Evolutionary conservation across 2,888 invertebrate genomes (phyloP).

Genomic region (Meteorus colon): DNA sequence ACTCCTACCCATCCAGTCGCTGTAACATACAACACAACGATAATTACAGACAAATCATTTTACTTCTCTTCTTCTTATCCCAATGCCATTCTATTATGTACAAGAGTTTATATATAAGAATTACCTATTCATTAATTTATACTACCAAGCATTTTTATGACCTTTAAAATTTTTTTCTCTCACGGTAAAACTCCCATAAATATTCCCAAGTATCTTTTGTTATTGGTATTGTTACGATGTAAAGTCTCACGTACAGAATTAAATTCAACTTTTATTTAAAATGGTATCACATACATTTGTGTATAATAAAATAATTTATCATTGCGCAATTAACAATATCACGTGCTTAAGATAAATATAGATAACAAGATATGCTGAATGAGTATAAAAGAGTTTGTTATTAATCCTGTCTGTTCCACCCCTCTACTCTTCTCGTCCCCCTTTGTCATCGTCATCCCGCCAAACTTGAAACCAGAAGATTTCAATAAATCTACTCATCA

Average conservation of each 20-base stretch:
- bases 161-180: slow-evolving; percentile 1
- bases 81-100: background rate
- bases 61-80: background rate
- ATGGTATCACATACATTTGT: background rate
- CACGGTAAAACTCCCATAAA: background rate
- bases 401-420: background rate
- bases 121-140: slow-evolving; percentile 1
- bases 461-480: background rate
- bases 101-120: background rate
- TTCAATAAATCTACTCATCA: background rate
- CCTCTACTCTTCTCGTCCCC: background rate
- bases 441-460: background rate
- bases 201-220: background rate
- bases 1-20: background rate
- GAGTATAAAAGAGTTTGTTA: background rate
- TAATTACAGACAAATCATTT: slow-evolving; percentile 2
- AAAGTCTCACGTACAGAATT: slow-evolving; percentile 8
- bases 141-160: background rate
- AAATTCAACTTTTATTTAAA: background rate
- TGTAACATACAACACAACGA: background rate
- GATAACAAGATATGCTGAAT: slow-evolving; percentile 4
- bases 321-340: background rate
- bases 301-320: slow-evolving; percentile 10
- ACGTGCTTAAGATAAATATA: background rate
- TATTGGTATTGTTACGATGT: background rate